Percentiles rank a stretch among this genome's conserved stretches.
These are phyloP conservation scores for Mizuhopecten yessoensis DNA, from an alignment of 1,140 invertebrate species.

Conservation along the genomic window DNA sequence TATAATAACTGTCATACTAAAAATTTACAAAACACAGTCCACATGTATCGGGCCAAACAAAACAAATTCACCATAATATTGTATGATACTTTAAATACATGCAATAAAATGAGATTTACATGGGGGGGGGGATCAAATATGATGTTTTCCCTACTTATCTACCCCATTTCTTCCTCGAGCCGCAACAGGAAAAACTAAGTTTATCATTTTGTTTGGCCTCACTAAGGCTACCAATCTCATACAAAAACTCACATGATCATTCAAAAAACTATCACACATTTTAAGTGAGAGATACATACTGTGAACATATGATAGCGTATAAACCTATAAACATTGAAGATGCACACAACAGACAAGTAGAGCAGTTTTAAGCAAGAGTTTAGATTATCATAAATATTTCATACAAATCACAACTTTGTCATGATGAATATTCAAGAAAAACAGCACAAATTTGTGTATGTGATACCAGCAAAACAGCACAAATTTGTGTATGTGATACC, in stretches of 20 bases:
- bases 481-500: too few relatives aligned
- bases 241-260: background rate
- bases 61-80: background rate
- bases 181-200: background rate
- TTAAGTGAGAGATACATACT: background rate
- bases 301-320: background rate
- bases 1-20: background rate
- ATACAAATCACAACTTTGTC: background rate
- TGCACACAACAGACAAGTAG: background rate
- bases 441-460: too few relatives aligned
- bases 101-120: background rate
- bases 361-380: constrained; percentile 4
- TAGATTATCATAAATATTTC: background rate
- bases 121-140: background rate
- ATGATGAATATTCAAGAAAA: background rate
- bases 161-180: background rate
- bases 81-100: background rate
- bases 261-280: background rate
- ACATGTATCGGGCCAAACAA: background rate
- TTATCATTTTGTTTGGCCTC: background rate
- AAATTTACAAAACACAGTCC: background rate
- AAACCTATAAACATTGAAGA: background rate
- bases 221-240: background rate
- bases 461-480: too few relatives aligned
- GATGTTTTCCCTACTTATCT: background rate